Evolutionary conservation across 2,113 vertebrate genomes (phyloP), one percentile per base, ranked within the genome.

Genomic region (Lepus europaeus): DNA sequence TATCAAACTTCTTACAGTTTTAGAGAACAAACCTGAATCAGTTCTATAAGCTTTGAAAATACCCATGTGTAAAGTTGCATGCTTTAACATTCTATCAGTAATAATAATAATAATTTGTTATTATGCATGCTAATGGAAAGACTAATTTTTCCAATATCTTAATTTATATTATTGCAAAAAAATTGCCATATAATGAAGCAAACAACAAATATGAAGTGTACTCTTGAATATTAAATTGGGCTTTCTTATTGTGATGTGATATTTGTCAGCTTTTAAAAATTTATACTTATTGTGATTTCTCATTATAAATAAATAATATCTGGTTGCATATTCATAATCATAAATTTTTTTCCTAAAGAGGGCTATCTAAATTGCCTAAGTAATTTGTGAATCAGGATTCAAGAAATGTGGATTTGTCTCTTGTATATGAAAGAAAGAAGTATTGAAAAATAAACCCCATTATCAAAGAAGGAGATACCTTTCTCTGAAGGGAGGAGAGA

Each of bases 241-340:
- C 5, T 59, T 59, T 74, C 33, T 63, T 59, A 66, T 79, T 90
- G 5, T 87, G 17, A 68, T 64, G 9, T 74, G 56, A 16, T 59
- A 19, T 59, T 59, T 87, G 23, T 59, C 29, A 79, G 27, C 17
- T 56, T 96, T 87, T 69, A 33, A 83, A 85, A 77, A 31, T 87
- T 73, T 90, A 6, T 87, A 69, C 53, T 87, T 93, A 8, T 27
- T 83, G 6, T 76, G 29, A 70, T 92, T 90, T 94, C 63, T 90
- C 39, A 66, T 95, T 90, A 25, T 76, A 72, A 80, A 78, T 70
- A 92, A 87, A 77, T 69, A 84, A 19, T 80, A 83, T 88, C 10
- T 92, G 36, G 36, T 73, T 79, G 7, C 79, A 4, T 82, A 36
- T 79, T 89, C 9, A 64, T 89, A 92, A 49, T 86, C 82, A 36